These are phyloP conservation scores for Takifugu flavidus DNA, from an alignment of 2,113 vertebrate genomes.

Conservation along the genomic window DNA sequence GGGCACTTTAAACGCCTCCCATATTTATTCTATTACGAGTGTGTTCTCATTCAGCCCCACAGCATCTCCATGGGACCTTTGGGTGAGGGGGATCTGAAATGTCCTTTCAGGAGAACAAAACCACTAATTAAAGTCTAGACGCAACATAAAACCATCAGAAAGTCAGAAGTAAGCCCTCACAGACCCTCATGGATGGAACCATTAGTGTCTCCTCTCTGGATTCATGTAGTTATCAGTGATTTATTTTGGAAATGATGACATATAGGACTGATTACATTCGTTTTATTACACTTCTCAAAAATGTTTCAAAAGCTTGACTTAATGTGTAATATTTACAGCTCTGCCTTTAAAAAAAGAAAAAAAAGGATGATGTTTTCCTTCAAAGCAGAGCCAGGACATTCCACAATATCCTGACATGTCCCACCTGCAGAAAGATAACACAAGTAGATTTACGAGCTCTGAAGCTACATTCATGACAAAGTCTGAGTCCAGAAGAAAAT, in stretches of 20 bases:
- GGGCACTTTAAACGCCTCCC: constrained; percentile 46
- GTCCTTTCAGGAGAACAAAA: constrained; percentile 80
- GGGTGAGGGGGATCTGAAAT: constrained; percentile 65
- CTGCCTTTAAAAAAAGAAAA: not conserved
- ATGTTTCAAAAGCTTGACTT: too few species aligned
- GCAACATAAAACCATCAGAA: constrained; percentile 93
- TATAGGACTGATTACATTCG: too few species aligned
- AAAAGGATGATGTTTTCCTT: constrained; percentile 25
- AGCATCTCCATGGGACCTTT: constrained; percentile 76
- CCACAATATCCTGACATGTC: constrained; percentile 54
- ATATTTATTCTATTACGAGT: constrained; percentile 54
- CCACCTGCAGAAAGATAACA: constrained; percentile 44
- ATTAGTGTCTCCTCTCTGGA: constrained; percentile 48
- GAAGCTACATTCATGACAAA: constrained; percentile 20
- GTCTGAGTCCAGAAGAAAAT: constrained; percentile 12
- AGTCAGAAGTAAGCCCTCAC: constrained; percentile 80
- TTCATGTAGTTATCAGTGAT: constrained; percentile 29
- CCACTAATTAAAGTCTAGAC: constrained; percentile 98
- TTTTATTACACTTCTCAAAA: too few species aligned
- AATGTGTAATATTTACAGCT: constrained; percentile 45
- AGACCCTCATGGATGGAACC: constrained; percentile 73
- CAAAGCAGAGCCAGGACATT: constrained; percentile 46
- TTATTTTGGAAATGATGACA: too few species aligned
- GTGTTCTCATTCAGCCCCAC: constrained; percentile 64
- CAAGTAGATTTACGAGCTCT: constrained; percentile 41